Percentiles rank a stretch among this genome's conserved stretches.
Conservation (phyloP, 2,888 invertebrate genomes). For the Tetranychus truncatus region DNA sequence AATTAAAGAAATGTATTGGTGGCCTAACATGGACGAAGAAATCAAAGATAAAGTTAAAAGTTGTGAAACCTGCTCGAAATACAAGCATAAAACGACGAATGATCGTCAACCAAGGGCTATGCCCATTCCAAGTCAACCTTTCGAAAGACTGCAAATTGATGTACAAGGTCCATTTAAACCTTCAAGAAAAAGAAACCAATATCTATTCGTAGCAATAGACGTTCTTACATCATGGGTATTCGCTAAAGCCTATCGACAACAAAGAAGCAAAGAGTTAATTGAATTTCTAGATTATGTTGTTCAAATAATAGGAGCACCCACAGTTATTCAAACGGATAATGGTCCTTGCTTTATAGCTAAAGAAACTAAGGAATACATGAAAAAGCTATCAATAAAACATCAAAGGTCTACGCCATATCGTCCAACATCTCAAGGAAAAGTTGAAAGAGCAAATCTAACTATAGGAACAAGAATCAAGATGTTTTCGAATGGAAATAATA, state of each 20-base stretch:
- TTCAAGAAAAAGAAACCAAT: neutral
- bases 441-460: neutral
- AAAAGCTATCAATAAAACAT: neutral
- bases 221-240: neutral
- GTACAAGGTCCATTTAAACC: neutral
- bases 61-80: neutral
- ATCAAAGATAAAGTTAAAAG: neutral
- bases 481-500: neutral
- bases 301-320: neutral
- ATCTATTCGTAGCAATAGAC: neutral
- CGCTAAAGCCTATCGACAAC: neutral
- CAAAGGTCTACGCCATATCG: neutral
- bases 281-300: neutral
- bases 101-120: neutral
- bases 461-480: neutral
- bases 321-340: neutral
- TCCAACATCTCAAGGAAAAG: neutral
- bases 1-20: neutral
- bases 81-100: neutral
- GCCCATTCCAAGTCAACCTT: neutral
- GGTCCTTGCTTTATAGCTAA: neutral
- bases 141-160: neutral
- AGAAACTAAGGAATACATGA: neutral
- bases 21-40: neutral
- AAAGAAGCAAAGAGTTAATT: neutral